Percentiles rank a stretch among this genome's conserved stretches.
Conservation (phyloP, 2,797 vertebrate species). For the Menidia menidia region DNA sequence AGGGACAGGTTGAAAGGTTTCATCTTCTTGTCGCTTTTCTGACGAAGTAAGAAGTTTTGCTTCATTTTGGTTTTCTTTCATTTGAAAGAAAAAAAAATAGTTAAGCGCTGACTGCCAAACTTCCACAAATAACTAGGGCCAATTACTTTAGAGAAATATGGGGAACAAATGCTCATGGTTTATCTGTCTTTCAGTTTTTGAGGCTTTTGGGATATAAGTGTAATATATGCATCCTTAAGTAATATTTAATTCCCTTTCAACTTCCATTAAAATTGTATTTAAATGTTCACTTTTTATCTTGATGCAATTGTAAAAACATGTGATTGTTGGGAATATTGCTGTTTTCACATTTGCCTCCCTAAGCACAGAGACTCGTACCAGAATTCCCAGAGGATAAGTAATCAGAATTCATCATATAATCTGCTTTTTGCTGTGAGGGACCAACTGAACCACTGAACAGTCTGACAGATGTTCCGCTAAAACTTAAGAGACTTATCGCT, state of each 20-base stretch:
- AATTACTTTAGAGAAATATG: background rate
- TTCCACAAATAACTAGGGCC: too few species aligned
- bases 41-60: too few species aligned
- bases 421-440: conserved; percentile 11
- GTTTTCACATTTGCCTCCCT: background rate
- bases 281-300: background rate
- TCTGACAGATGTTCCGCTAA: conserved; percentile 13
- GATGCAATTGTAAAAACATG: background rate
- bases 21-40: background rate
- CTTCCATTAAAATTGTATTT: background rate
- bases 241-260: too few species aligned
- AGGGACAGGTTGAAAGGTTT: background rate
- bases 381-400: conserved; percentile 6
- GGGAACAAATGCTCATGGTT: background rate
- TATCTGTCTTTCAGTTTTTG: background rate
- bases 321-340: background rate
- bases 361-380: background rate
- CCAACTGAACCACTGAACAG: background rate
- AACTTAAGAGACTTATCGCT: conserved; percentile 18
- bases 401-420: conserved; percentile 9
- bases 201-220: too few species aligned
- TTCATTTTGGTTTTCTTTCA: background rate
- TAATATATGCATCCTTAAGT: too few species aligned
- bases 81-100: background rate
- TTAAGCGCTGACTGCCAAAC: too few species aligned